Base-by-base conservation (phyloP, 2,113 vertebrate species). In the Seriola quinqueradiata region DNA sequence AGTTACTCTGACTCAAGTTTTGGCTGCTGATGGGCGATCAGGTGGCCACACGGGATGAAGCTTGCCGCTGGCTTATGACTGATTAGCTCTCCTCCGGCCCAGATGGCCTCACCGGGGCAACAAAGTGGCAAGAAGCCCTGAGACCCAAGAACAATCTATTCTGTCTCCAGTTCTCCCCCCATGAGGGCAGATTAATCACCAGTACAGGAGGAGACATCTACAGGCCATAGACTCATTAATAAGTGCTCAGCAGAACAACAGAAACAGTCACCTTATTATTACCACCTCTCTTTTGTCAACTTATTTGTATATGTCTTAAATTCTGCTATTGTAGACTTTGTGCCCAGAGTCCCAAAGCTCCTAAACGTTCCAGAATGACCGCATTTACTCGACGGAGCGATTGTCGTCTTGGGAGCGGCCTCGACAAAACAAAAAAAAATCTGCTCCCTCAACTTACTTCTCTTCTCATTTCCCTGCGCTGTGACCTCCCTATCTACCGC, bases 121-220 rank as follows among this genome's bases (percentile, higher is more conserved):
- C 69, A 82, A 74, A 83, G 57, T 64, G 63, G 38, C 76, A 64
- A 75, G 42, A 84, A 57, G 65, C 73, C 80, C 73, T 14, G 66
- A 70, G 72, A 84, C 67, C 57, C 40, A 4, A 34, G 68, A 64
- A 75, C 52, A 75, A 90, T 91, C 54, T 57, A 74, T 85, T 55
- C 78, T 72, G 19, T 52, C 36, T 73, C 63, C 23, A 34, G 52
- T 32, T 21, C 48, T 57, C 70, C 36, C 2, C 61, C 58, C 80
- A 88, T 72, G 85, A 86, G 77, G 65, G 78, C 67, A 79, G 79
- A 93, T 89, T 81, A 77, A 88, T 92, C 87, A 77, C 25, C 61
- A 61, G 66, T 63, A 48, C 2, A 78, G 59, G 78, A 83, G 60
- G 75, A 50, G 48, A 77, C 58, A n/a, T 69, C 88, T 67, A 64